Evolutionary conservation across 2,888 invertebrate genomes (phyloP).

Genomic region (Phalera bucephala): DNA sequence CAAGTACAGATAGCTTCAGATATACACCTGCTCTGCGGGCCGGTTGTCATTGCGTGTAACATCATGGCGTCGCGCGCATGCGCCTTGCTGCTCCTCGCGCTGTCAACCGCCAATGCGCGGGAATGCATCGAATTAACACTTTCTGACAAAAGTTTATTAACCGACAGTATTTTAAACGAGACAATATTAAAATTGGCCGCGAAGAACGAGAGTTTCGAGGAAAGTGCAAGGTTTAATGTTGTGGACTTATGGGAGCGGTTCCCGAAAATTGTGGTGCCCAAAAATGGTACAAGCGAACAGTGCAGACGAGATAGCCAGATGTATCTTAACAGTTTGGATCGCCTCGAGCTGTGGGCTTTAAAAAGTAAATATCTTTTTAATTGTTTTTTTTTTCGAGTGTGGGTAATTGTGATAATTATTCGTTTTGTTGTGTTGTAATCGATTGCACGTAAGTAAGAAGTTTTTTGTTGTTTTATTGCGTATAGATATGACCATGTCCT

Average conservation of each 20-base stretch:
- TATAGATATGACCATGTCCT: no score
- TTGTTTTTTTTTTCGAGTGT: slow-evolving; percentile 8
- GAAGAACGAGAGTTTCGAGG: slow-evolving; percentile 53
- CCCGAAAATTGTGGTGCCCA: slow-evolving; percentile 71
- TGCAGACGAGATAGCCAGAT: slow-evolving; percentile 69
- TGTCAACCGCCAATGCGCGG: slow-evolving; percentile 51
- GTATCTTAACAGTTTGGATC: slow-evolving; percentile 61
- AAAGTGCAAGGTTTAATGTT: slow-evolving; percentile 53
- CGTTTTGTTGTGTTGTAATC: no score
- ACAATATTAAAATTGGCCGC: slow-evolving; percentile 56
- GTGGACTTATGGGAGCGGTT: slow-evolving; percentile 66
- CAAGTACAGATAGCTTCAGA: neutral
- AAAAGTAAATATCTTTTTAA: slow-evolving; percentile 70
- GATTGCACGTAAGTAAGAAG: no score
- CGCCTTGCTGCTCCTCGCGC: slow-evolving; percentile 48
- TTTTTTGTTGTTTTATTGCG: no score
- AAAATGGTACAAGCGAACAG: slow-evolving; percentile 68
- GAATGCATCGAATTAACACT: slow-evolving; percentile 74
- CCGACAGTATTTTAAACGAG: slow-evolving; percentile 57
- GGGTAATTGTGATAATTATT: neutral
- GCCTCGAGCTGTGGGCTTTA: slow-evolving; percentile 77
- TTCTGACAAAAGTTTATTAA: slow-evolving; percentile 49
- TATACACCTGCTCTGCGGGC: slow-evolving; percentile 19
- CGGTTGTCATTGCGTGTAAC: slow-evolving; percentile 54
- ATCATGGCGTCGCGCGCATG: slow-evolving; percentile 75